A percentile compares a stretch with the other conserved stretches of the same genome.
phyloP scores from a whole-genome alignment of 2,888 invertebrate genomes.

The Flabesymbios commensalis region DNA sequence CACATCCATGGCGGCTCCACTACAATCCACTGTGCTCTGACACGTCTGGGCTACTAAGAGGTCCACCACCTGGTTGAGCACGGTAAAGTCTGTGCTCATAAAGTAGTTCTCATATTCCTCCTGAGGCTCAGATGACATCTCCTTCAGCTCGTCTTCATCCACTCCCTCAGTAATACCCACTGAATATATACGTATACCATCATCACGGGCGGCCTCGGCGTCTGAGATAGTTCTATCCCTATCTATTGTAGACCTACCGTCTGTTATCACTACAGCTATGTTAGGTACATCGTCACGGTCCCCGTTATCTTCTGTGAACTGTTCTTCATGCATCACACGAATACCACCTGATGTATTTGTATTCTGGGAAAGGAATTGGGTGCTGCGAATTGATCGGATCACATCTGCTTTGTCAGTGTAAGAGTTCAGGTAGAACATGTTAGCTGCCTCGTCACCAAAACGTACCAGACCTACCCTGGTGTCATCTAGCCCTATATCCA shows the following conservation, averaged over 20 bases:
- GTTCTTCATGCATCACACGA: neutral
- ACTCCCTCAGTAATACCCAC: conserved; percentile 1
- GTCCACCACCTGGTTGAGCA: neutral
- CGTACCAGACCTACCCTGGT: conserved; percentile 1
- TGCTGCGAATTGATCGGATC: neutral
- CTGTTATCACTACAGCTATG: conserved; percentile 10
- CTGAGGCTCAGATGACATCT: conserved; percentile 4
- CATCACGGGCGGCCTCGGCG: neutral
- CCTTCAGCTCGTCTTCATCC: neutral
- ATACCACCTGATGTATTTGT: conserved; percentile 3
- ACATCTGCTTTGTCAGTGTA: neutral
- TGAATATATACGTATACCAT: conserved; percentile 1
- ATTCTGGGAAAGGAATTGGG: neutral
- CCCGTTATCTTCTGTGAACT: neutral
- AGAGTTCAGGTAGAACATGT: conserved; percentile 6
- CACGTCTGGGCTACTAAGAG: neutral
- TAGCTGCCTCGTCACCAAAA: neutral
- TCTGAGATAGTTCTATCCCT: conserved; percentile 1
- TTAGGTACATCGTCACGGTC: neutral
- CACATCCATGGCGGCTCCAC: too few species aligned
- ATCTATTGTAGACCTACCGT: conserved; percentile 8
- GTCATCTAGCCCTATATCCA: neutral
- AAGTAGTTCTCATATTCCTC: neutral
- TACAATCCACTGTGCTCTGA: neutral
- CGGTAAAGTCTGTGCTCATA: neutral